Base-by-base conservation (phyloP, 1,140 invertebrate species). In the Neotoxoptera formosana region DNA sequence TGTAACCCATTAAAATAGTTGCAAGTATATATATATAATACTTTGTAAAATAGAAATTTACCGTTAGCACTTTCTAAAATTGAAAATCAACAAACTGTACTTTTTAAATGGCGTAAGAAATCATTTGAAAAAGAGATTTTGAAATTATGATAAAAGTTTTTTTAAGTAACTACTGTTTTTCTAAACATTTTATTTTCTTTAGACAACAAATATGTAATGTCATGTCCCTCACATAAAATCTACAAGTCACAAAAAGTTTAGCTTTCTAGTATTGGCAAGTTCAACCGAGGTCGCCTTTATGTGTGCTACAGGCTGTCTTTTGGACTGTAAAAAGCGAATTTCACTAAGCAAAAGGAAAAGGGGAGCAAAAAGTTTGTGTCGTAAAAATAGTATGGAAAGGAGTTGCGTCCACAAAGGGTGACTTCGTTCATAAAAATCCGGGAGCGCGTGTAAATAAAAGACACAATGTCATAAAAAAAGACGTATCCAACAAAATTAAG, bases 401-500 rank as follows among this genome's bases (percentile, higher is more conserved):
- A 92, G n/a, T 48, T 36, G 76, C 34, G 81, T 92, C 76, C 91
- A 53, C 34, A 83, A 45, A 90, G 89, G 89, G 89, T 30, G 56
- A 30, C 36, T 89, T 90, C 53, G 48, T 60, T 93, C 91, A 84
- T 93, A 93, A 93, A 93, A 93, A 93, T 93, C 81, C 81, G 48
- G 48, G 45, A 93, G 34, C 34, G 91, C 21, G 67, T 51, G 45
- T 92, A 92, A 92, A 93, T 36, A 92, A 86, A 84, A 84, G 41
- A 93, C 60, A 86, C 25, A 30, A 84, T 86, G 90, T 83, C 89
- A 45, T 90, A 90, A 91, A 47, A 47, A 91, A 91, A 76, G 20
- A 41, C 67, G 34, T 76, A 76, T 48, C 45, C 45, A 20, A 81
- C 60, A 30, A 93, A 36, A 93, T 36, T 30, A 51, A 93, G n/a